phyloP scores from a whole-genome alignment of 92 coral and sea anemone genomes.

The Epizoanthus ramosus region DNA sequence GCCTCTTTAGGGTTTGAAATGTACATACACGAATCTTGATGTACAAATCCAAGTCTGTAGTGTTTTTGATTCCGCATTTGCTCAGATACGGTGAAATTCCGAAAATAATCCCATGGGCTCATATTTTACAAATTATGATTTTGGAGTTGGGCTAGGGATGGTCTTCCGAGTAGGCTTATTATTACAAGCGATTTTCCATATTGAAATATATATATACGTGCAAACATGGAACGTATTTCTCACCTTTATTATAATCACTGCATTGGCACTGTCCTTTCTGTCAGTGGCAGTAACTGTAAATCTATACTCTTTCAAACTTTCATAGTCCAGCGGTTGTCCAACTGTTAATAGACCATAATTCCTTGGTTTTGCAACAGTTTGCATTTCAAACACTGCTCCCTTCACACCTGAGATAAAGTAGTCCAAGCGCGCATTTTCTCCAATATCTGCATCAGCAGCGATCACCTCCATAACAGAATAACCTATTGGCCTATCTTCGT shows the following conservation, averaged over 20 bases:
- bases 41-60: no score
- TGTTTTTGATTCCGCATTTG: no score
- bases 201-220: no score
- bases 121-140: no score
- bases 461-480: conserved; percentile 53
- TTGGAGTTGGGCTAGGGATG: no score
- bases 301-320: conserved; percentile 50
- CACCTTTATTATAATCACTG: conserved; percentile 61
- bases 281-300: conserved; percentile 82
- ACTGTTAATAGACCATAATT: conserved; percentile 70
- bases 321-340: conserved; percentile 81
- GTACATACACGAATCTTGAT: no score
- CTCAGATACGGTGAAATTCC: no score
- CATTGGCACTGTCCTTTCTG: conserved; percentile 68
- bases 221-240: conserved; percentile 2
- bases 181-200: no score
- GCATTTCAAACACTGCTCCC: conserved; percentile 70
- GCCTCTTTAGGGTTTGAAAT: no score
- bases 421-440: conserved; percentile 82
- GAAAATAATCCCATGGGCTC: no score
- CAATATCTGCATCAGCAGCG: conserved; percentile 79
- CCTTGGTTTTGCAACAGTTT: conserved; percentile 49
- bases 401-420: conserved; percentile 86
- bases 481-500: conserved; percentile 75
- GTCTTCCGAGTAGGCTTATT: no score